Evolutionary conservation across 2,797 vertebrate species (phyloP), one percentile per base, ranked within the genome.

Genomic region (Neomorphus geoffroyi): DNA sequence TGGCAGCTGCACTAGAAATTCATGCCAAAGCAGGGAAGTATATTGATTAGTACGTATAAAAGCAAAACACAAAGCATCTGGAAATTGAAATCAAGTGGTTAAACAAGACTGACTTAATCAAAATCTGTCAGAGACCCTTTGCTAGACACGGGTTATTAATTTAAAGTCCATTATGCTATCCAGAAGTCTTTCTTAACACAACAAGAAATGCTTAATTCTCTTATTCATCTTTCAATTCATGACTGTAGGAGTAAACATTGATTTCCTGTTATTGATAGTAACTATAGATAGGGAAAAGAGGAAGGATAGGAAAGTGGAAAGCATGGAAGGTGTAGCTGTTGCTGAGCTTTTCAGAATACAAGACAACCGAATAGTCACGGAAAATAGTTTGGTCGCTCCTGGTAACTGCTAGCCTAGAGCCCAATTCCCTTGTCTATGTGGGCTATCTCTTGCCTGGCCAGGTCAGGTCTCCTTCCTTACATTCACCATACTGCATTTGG

Each of bases 21-120:
- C 61, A 83, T 81, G 65, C 74, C 71, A 87, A 65, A 88, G 53
- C 50, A 50, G 24, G 57, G 43, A 73, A 85, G 22, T 43, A 18
- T 82, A 94, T 92, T 80, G 93, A 92, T 96, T 82, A 67, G 32
- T 30, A 71, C 39, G 46, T 60, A 67, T 10, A 65, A 77, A 86
- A 91, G 10, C 39, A 78, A 85, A 92, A 71, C 35, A 73, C 57
- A 74, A 74, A 67, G 53, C 53, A 54, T 71, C 80, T 91, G 56
- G 72, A 94, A 87, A 91, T 43, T 87, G 71, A 77, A 92, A 90
- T 70, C 71, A 80, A 92, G 64, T 33, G 65, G 71, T 85, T 95
- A 82, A 92, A 87, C 71, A 87, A 83, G 80, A 74, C 56, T 50
- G 85, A 80, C 74, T 91, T 81, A 82, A 87, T 82, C 32, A 88